Evolutionary conservation across 1,140 invertebrate species (phyloP), one percentile per base, ranked within the genome.

Genomic region (Mizuhopecten yessoensis): DNA sequence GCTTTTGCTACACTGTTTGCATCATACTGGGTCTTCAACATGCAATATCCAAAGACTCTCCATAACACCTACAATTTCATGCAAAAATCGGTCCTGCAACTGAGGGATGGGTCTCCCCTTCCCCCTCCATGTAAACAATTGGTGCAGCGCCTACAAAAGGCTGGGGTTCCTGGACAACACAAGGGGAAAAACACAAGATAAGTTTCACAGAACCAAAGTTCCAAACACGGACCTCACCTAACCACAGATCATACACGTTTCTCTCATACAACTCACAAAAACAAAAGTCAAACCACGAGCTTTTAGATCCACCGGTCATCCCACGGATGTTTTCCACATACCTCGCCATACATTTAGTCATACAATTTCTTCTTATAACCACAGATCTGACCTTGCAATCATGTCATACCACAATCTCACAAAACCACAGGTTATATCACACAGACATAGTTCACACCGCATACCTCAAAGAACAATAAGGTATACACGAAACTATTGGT

Each of bases 1-100:
- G 95, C 95, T 36, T 94, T 95, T 90, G 95, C 94, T 7, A 94
- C 94, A 33, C 89, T 96, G 75, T 96, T 95, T 93, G 93, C 95
- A 33, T 94, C 95, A 20, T 96, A 96, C 93, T 96, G 95, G 95
- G 95, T 96, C 0, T 96, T 96, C 86, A 96, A 96, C 87, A 96
- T 96, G 95, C 94, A 95, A 91, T 96, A 95, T 87, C 95, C 95
- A 9, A 92, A 93, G 36, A 95, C 95, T 33, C 92, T 96, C 29
- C 92, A 94, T 89, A 94, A 95, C 92, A 95, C 95, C 33, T 96
- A 96, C 86, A 95, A 95, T 91, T 96, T 95, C 88, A 95, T 96
- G 39, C 95, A 96, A 93, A 94, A 95, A 89, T 94, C 93, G 33
- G 94, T 95, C 42, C 92, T 95, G n/a, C 93, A 94, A 34, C 86